Base-by-base conservation (phyloP, 2,113 vertebrate species). In the Myrmecophaga tridactyla region DNA sequence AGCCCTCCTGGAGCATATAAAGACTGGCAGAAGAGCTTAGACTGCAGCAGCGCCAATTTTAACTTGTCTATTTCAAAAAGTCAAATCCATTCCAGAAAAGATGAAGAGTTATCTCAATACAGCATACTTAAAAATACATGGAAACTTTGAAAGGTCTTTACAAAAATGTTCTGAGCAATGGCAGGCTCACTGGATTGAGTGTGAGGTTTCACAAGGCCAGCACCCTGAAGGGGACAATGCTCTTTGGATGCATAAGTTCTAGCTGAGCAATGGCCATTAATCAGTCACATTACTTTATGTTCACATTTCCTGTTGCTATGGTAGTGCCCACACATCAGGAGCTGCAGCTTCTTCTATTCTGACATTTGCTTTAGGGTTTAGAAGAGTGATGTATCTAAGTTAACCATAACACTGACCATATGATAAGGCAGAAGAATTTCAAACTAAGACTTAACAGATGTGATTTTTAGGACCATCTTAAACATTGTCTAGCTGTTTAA, bases 1-100 rank as follows among this genome's bases (percentile, higher is more conserved):
- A 70, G 48, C 39, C 46, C 56, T 12, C 31, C 7, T 0, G 1
- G 51, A 20, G 12, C 29, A 6, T 0, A 6, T 0, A 89, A 43
- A 51, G 8, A 23, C 18, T 29, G 43, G 23, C 1, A 3, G 1
- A 53, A 39, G 5, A 69, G 20, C 8, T 65, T 48, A 29, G 11
- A 20, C 41, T 29, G 48, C n/a, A 43, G 41, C 2, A 27, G 17
- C 77, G 36, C 41, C 29, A 39, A 0, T 15, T 48, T 18, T 34
- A 82, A 77, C 23, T 20, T 12, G 65, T 56, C 48, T 31, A 10
- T 18, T 25, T 43, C 67, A 18, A 43, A 80, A 75, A 14, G n/a
- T 86, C 7, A 76, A 23, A 17, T 46, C 25, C 17, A 27, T 75
- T 77, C 78, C 80, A 77, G 46, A 84, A 63, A 83, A 78, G n/a